Percentiles rank a stretch among this genome's conserved stretches.
phyloP scores from a whole-genome alignment of 2,888 invertebrate genomes.

The Junonia oenone region DNA sequence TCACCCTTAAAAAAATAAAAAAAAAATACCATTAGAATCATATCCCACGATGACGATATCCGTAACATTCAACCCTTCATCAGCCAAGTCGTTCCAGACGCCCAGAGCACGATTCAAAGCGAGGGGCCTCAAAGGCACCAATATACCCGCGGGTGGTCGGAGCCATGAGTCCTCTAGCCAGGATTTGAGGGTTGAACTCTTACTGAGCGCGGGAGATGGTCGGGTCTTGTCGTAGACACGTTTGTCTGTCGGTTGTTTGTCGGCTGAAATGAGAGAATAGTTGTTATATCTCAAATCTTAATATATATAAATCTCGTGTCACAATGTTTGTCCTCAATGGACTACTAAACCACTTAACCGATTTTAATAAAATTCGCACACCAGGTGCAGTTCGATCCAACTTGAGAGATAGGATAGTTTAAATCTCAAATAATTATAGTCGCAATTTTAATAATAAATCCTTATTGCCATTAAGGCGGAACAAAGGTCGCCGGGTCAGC shows the following conservation, averaged over 20 bases:
- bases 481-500: too few species aligned
- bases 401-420: too few species aligned
- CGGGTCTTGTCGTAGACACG: slow-evolving; percentile 41
- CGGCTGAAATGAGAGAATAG: slow-evolving; percentile 38
- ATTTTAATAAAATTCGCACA: too few species aligned
- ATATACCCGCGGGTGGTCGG: slow-evolving; percentile 62
- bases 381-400: too few species aligned
- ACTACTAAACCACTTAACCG: too few species aligned
- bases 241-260: slow-evolving; percentile 38
- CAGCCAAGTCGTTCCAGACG: slow-evolving; percentile 62
- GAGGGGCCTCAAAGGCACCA: slow-evolving; percentile 61
- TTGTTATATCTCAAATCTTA: too few species aligned
- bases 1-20: background rate
- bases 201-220: slow-evolving; percentile 39
- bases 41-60: slow-evolving; percentile 70
- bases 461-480: too few species aligned
- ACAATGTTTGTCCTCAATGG: too few species aligned
- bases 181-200: slow-evolving; percentile 50
- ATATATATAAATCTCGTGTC: too few species aligned
- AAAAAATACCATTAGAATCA: slow-evolving; percentile 56
- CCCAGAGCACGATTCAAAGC: slow-evolving; percentile 60
- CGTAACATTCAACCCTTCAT: slow-evolving; percentile 52
- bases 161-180: slow-evolving; percentile 72
- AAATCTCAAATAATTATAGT: too few species aligned
- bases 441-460: too few species aligned